A percentile compares a stretch with the other conserved stretches of the same genome.
These are phyloP conservation scores for Helostoma temminkii DNA, from an alignment of 2,797 vertebrate genomes.

Conservation along the genomic window DNA sequence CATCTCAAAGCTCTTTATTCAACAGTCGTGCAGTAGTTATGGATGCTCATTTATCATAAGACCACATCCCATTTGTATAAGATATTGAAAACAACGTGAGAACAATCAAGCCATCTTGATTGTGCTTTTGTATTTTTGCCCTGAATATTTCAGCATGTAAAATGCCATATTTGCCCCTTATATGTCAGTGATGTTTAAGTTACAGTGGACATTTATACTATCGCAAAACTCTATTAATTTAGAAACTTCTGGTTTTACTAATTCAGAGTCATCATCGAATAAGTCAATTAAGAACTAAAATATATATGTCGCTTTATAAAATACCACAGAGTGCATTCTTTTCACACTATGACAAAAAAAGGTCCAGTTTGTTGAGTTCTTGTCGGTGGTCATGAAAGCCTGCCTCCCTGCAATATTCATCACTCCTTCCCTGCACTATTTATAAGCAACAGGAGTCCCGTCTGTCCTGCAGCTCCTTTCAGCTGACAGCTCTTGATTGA, in stretches of 20 bases:
- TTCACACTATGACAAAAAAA: constrained; percentile 25
- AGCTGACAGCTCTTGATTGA: constrained; percentile 73
- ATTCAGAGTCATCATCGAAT: too few species aligned
- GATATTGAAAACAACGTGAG: background rate
- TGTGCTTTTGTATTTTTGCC: background rate
- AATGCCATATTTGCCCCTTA: background rate
- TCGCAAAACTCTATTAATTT: background rate
- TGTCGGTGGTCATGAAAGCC: constrained; percentile 61
- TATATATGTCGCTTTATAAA: background rate
- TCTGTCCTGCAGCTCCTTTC: constrained; percentile 74
- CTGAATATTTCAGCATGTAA: background rate
- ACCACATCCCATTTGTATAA: background rate
- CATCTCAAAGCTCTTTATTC: constrained; percentile 32
- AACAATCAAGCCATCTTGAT: background rate
- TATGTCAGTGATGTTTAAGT: background rate
- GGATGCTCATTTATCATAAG: constrained; percentile 6
- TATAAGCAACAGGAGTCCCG: constrained; percentile 85
- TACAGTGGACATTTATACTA: too few species aligned
- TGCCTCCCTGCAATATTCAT: constrained; percentile 78
- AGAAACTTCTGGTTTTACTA: background rate
- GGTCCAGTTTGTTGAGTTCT: constrained; percentile 29
- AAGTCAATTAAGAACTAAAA: background rate
- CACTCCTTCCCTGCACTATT: constrained; percentile 85
- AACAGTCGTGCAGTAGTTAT: background rate
- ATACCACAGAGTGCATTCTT: constrained; percentile 1